Conservation (phyloP, 2,888 invertebrate genomes). For the Lamellibrachia columna region DNA sequence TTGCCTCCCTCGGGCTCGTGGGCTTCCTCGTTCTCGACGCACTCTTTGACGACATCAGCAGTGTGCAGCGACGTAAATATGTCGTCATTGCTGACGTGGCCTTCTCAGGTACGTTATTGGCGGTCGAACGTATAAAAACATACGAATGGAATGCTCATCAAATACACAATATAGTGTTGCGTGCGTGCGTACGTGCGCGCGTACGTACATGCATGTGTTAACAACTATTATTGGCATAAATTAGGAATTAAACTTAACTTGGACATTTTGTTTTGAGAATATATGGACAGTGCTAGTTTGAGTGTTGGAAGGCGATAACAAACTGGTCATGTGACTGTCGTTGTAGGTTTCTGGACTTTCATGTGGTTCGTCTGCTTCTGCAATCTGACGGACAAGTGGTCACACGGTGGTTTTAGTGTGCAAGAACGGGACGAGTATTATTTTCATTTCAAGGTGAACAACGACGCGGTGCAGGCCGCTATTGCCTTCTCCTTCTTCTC, state of each 20-base stretch:
- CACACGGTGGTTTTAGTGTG: no score
- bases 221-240: no score
- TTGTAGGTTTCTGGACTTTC: neutral
- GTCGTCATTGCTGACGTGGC: constrained; percentile 92
- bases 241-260: no score
- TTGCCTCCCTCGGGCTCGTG: constrained; percentile 85
- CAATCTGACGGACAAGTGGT: neutral
- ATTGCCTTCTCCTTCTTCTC: neutral
- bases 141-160: no score
- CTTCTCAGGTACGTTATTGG: constrained; percentile 78
- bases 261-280: no score
- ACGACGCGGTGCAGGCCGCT: neutral
- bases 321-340: neutral
- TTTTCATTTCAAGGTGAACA: neutral
- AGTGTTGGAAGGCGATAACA: neutral
- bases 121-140: no score
- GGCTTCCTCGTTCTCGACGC: constrained; percentile 87
- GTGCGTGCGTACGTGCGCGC: no score
- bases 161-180: no score
- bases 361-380: neutral
- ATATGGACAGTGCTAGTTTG: neutral
- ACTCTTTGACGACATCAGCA: constrained; percentile 91
- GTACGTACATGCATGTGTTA: no score
- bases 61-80: constrained; percentile 96
- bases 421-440: no score